Evolutionary conservation across 1,140 invertebrate genomes (phyloP).

Genomic region (Stenopsyche tienmushanensis): DNA sequence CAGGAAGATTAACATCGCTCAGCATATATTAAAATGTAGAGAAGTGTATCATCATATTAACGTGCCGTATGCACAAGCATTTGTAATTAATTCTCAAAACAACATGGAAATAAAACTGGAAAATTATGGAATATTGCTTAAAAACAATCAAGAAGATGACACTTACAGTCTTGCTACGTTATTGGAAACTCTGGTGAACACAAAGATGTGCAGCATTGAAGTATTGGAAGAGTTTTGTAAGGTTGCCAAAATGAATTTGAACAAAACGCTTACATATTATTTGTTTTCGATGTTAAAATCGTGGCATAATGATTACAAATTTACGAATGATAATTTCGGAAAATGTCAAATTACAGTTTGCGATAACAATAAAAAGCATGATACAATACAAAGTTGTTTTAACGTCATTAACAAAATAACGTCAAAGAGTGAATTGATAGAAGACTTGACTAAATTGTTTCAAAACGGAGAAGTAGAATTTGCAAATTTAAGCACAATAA

Average conservation of each 20-base stretch:
- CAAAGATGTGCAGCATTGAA: constrained; percentile 29
- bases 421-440: constrained; percentile 48
- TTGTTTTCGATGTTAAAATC: constrained; percentile 50
- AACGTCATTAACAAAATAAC: constrained; percentile 50
- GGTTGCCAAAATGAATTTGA: constrained; percentile 47
- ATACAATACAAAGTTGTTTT: constrained; percentile 46
- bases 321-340: constrained; percentile 46
- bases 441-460: constrained; percentile 52
- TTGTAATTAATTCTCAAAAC: constrained; percentile 30
- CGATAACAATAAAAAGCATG: constrained; percentile 41
- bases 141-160: constrained; percentile 29
- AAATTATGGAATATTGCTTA: constrained; percentile 34
- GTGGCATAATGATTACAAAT: constrained; percentile 52
- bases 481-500: constrained; percentile 46
- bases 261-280: constrained; percentile 52
- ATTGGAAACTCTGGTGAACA: constrained; percentile 31
- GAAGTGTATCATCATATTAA: constrained; percentile 30
- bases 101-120: constrained; percentile 35
- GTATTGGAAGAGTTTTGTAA: constrained; percentile 46
- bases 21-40: constrained; percentile 36
- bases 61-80: constrained; percentile 36
- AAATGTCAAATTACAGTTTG: constrained; percentile 44
- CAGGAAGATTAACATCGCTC: constrained; percentile 31
- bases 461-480: constrained; percentile 54
- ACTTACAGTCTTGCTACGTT: constrained; percentile 24